Percentiles rank a stretch among this genome's conserved stretches.
These are phyloP conservation scores for Drosophila mimetica DNA, from an alignment of 2,888 invertebrate genomes.

Conservation along the genomic window DNA sequence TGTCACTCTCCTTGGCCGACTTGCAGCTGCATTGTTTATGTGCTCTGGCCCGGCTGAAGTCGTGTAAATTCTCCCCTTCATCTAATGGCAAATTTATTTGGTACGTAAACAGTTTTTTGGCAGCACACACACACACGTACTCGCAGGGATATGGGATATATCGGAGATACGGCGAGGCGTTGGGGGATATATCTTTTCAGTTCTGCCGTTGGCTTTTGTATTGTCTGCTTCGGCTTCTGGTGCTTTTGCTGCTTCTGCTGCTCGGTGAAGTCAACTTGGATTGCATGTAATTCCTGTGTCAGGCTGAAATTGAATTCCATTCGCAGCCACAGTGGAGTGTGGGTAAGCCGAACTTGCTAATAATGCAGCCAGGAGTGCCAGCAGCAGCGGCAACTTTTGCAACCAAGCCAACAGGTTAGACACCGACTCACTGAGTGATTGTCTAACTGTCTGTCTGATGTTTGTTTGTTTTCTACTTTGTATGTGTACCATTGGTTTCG, in stretches of 20 bases:
- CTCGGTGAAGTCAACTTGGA: conserved; percentile 28
- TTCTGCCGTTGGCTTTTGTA: conserved; percentile 24
- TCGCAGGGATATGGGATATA: conserved; percentile 13
- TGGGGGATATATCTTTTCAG: conserved; percentile 4
- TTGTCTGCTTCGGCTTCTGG: conserved; percentile 27
- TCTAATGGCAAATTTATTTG: conserved; percentile 74
- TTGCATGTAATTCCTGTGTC: conserved; percentile 45
- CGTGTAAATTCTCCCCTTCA: conserved; percentile 55
- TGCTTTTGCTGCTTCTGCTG: no score
- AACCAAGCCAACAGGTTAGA: conserved; percentile 44
- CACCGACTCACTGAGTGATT: conserved; percentile 40
- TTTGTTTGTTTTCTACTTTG: conserved; percentile 22
- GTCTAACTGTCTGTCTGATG: conserved; percentile 44
- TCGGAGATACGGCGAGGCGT: conserved; percentile 7
- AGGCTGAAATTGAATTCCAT: conserved; percentile 44
- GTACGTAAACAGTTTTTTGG: conserved; percentile 58
- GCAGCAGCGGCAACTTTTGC: conserved; percentile 18
- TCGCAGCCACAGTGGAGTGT: conserved; percentile 12
- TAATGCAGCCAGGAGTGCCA: conserved; percentile 37
- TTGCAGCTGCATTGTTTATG: conserved; percentile 74
- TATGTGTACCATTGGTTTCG: conserved; percentile 41
- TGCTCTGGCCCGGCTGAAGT: conserved; percentile 45
- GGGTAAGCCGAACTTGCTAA: conserved; percentile 40
- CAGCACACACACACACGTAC: conserved; percentile 14
- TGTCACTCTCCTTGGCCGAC: conserved; percentile 49